Conservation (phyloP, 2,888 invertebrate genomes). For the Macropis europaea region DNA sequence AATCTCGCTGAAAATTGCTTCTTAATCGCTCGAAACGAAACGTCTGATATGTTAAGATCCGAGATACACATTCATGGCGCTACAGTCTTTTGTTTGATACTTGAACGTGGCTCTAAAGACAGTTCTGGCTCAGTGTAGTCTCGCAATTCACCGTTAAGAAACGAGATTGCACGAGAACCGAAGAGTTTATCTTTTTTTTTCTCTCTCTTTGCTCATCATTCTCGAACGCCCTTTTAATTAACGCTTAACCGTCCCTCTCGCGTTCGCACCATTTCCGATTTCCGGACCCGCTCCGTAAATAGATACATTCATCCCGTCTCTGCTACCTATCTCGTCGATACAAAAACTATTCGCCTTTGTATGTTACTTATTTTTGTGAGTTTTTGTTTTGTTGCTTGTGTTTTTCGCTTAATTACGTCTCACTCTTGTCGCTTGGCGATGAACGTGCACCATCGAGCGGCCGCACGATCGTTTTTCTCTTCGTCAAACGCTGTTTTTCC, state of each 20-base stretch:
- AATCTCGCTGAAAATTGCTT: slow-evolving; percentile 16
- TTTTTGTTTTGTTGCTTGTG: slow-evolving; percentile 38
- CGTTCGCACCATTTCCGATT: slow-evolving; percentile 70
- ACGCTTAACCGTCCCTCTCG: not conserved
- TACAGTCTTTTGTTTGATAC: slow-evolving; percentile 48
- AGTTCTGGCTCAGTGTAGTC: slow-evolving; percentile 26
- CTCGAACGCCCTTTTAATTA: not conserved
- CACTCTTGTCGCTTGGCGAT: slow-evolving; percentile 64
- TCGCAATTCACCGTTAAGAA: slow-evolving; percentile 50
- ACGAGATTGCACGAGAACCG: slow-evolving; percentile 10
- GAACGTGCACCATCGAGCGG: slow-evolving; percentile 62
- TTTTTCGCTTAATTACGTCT: slow-evolving; percentile 59
- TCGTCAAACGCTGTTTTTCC: slow-evolving; percentile 3
- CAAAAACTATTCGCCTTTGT: slow-evolving; percentile 64
- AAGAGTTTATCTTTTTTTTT: not conserved
- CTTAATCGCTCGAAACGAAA: slow-evolving; percentile 41
- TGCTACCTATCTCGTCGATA: slow-evolving; percentile 47
- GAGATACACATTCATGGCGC: slow-evolving; percentile 51
- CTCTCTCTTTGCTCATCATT: too few species aligned
- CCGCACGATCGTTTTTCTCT: slow-evolving; percentile 58
- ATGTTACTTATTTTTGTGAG: slow-evolving; percentile 12
- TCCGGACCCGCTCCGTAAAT: slow-evolving; percentile 59
- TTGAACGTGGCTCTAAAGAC: slow-evolving; percentile 26
- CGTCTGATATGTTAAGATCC: slow-evolving; percentile 61
- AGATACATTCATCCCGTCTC: slow-evolving; percentile 31